phyloP scores from a whole-genome alignment of 2,113 vertebrate species.

The Hyla sarda region DNA sequence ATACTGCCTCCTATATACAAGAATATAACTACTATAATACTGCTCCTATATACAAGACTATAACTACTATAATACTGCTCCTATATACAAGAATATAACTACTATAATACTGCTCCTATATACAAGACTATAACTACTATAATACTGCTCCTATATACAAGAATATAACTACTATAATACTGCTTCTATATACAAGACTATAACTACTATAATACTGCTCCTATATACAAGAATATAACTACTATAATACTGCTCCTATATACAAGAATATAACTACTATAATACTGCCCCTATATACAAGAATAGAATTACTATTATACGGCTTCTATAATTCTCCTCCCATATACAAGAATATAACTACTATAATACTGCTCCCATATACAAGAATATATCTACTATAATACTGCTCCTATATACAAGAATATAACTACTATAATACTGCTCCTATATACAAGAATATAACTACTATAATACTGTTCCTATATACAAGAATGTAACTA shows the following conservation, averaged over 20 bases:
- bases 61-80: not conserved
- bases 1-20: not conserved
- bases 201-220: not conserved
- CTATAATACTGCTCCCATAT: no score
- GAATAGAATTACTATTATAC: no score
- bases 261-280: not conserved
- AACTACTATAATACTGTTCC: not conserved
- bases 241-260: not conserved
- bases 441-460: conserved; percentile 1
- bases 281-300: no score
- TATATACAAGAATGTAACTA: not conserved
- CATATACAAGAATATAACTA: no score
- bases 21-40: not conserved
- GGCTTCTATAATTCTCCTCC: no score
- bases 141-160: no score
- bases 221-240: not conserved
- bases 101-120: no score
- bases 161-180: no score
- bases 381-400: no score
- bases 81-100: not conserved
- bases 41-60: not conserved
- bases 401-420: no score
- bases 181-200: no score
- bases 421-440: not conserved
- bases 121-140: no score